phyloP scores from a whole-genome alignment of 2,113 vertebrate species.

The Climacteris rufus region DNA sequence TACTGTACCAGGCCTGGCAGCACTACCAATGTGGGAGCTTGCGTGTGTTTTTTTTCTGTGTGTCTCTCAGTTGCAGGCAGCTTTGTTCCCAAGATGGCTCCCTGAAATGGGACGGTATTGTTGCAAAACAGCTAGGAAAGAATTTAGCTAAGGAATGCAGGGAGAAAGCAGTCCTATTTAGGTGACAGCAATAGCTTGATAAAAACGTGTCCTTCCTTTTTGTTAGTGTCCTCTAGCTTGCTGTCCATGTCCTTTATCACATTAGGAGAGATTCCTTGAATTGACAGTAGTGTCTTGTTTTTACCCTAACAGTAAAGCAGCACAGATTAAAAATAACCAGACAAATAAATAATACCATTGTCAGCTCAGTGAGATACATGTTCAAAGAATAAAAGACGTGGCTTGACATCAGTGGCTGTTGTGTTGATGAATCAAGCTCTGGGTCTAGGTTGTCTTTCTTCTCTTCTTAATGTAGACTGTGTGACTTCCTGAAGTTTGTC shows the following conservation, averaged over 20 bases:
- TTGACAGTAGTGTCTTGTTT: conserved; percentile 22
- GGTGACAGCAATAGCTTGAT: not conserved
- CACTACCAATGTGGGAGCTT: not conserved
- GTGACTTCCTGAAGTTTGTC: not conserved
- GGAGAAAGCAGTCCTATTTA: not conserved
- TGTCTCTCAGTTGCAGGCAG: not conserved
- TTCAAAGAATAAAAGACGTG: not conserved
- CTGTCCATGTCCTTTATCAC: not conserved
- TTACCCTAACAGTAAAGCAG: conserved; percentile 17
- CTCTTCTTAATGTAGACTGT: not conserved
- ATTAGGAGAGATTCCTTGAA: conserved; percentile 34
- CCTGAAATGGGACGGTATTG: not conserved
- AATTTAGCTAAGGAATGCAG: not conserved
- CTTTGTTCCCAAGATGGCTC: not conserved
- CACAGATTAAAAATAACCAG: conserved; percentile 55
- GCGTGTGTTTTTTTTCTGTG: not conserved
- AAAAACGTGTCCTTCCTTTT: conserved; percentile 2
- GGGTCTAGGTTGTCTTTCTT: not conserved
- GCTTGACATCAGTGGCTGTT: not conserved
- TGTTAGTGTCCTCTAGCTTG: not conserved
- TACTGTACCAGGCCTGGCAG: conserved; percentile 74
- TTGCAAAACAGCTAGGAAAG: not conserved
- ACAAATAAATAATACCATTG: conserved; percentile 11
- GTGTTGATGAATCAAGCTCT: not conserved
- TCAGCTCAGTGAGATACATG: conserved; percentile 22